Base-by-base conservation (phyloP, 1,140 invertebrate species). In the Cardiocondyla obscurior region DNA sequence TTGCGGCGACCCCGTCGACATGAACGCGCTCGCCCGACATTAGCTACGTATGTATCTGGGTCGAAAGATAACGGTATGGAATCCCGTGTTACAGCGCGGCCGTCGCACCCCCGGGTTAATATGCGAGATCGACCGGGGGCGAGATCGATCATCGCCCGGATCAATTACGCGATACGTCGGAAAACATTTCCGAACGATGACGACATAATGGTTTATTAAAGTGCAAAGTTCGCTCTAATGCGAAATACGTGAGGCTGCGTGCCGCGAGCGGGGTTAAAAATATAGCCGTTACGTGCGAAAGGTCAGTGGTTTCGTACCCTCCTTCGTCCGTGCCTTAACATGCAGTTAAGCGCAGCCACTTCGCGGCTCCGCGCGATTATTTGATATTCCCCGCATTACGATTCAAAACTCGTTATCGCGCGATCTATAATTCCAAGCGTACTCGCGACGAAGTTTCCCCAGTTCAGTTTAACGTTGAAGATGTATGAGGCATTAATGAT, bases 221-320 rank as follows among this genome's bases (percentile, higher is more conserved):
- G 62, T 53, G 62, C 33, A 39, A 53, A 69, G 62, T 53, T 67
- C 62, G 33, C 25, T 42, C 65, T 69, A 79, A 69, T 69, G 62
- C 30, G 33, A 39, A 39, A 79, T 79, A 79, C 44, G 30, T 16
- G 62, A 25, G n/a, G 33, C 33, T 16, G 33, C 6, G 3, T 19
- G 22, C 57, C 42, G 44, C 19, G n/a, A 64, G 44, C 28, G 39
- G 42, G 7, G 30, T 12, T 77, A 79, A 79, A 79, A 79, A 79
- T 79, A 79, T 69, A 42, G 25, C 42, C 46, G 46, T 69, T 79
- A 55, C 36, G 57, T 62, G 62, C 46, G 36, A 79, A 69, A 79
- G 74, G 74, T 79, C 74, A 79, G 74, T 53, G 74, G 49, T 79
- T 79, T 55, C 74, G 46, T 30, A 74, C 39, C 69, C 70, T 74